Conservation (phyloP, 2,797 vertebrate species). For the Oreortyx pictus region DNA sequence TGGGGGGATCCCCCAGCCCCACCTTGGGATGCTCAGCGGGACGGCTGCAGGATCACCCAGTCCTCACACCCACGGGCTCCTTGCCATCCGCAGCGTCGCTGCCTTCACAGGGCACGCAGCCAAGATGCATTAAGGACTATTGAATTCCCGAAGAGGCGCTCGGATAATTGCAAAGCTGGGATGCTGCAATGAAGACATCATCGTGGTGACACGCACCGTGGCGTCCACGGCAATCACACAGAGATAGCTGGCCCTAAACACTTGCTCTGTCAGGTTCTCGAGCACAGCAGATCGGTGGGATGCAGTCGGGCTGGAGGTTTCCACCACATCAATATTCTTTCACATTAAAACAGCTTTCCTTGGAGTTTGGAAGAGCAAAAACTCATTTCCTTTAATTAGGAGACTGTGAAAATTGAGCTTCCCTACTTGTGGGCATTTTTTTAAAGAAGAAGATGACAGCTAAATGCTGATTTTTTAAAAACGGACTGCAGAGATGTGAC, state of each 20-base stretch:
- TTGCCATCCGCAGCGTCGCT: neutral
- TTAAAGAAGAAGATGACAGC: neutral
- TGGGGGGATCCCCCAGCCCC: neutral
- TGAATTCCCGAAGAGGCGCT: neutral
- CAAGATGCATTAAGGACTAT: neutral
- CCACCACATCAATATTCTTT: neutral
- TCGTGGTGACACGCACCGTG: fast-evolving
- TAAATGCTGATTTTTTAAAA: neutral
- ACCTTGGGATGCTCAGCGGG: neutral
- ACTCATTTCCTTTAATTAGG: neutral
- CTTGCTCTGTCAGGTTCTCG: neutral
- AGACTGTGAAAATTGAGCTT: neutral
- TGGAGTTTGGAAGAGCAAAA: neutral
- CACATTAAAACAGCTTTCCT: neutral
- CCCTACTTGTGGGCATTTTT: neutral
- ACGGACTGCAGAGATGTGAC: neutral
- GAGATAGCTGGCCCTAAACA: neutral
- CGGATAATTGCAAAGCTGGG: neutral
- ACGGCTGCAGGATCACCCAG: neutral
- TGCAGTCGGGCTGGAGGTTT: neutral
- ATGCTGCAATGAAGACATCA: neutral
- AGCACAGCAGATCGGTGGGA: neutral
- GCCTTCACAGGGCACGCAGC: neutral
- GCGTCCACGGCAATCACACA: fast-evolving
- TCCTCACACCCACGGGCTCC: neutral